Conservation (phyloP, 1,140 invertebrate species). For the Cylas formicarius region DNA sequence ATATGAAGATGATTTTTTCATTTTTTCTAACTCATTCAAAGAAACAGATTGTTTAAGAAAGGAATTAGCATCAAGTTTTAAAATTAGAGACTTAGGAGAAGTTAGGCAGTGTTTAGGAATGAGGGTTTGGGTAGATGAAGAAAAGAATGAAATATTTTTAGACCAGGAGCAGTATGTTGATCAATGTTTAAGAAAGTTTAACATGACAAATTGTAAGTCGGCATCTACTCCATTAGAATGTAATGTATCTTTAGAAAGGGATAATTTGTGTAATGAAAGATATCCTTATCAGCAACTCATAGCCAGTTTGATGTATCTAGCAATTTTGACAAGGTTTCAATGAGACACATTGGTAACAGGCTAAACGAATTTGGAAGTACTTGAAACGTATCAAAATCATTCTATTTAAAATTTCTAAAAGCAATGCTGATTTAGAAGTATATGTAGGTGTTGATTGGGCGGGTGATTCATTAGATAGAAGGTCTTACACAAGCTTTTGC, state of each 20-base stretch:
- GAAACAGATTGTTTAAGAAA: slow-evolving; percentile 20
- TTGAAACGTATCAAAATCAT: slow-evolving; percentile 26
- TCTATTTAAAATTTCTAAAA: slow-evolving; percentile 4
- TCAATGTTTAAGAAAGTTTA: slow-evolving; percentile 17
- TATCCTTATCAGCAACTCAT: slow-evolving; percentile 11
- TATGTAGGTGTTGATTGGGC: slow-evolving; percentile 42
- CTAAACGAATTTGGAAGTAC: slow-evolving; percentile 33
- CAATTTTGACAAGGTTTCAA: slow-evolving; percentile 19
- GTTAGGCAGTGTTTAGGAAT: slow-evolving; percentile 32
- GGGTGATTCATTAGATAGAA: slow-evolving; percentile 27
- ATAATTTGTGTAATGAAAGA: slow-evolving; percentile 1
- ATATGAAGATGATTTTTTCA: slow-evolving; percentile 13
- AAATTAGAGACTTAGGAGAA: slow-evolving; percentile 30
- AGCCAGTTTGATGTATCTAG: slow-evolving; percentile 9
- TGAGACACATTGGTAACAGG: slow-evolving; percentile 24
- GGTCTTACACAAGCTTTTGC: slow-evolving; percentile 40
- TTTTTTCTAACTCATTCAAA: slow-evolving; percentile 14
- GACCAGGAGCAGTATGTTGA: slow-evolving; percentile 27
- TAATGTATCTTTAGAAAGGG: slow-evolving; percentile 11
- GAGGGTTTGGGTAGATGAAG: slow-evolving; percentile 17
- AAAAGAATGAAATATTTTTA: slow-evolving; percentile 7
- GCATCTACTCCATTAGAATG: slow-evolving; percentile 20
- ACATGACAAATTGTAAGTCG: slow-evolving; percentile 22
- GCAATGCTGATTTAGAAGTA: slow-evolving; percentile 13
- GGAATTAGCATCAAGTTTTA: slow-evolving; percentile 20